These are phyloP conservation scores for Drosophila putrida DNA, from an alignment of 2,888 invertebrate species.

Conservation along the genomic window DNA sequence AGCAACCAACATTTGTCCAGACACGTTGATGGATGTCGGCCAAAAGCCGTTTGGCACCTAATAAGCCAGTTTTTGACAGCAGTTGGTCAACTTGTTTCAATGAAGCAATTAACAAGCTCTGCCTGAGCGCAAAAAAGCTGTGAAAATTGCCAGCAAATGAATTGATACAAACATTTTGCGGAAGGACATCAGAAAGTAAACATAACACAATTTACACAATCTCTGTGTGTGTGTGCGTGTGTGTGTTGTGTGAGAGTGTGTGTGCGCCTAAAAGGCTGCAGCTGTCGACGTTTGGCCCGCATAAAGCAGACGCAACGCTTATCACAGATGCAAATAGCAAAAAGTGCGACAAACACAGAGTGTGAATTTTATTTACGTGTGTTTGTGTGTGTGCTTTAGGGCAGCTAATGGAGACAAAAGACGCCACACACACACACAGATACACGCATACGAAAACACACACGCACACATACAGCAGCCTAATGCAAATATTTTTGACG, in stretches of 20 bases:
- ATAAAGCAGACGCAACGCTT: conserved; percentile 73
- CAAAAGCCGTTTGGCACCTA: conserved; percentile 73
- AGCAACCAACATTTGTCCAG: conserved; percentile 26
- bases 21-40: conserved; percentile 55
- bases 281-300: conserved; percentile 75
- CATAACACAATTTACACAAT: conserved; percentile 59
- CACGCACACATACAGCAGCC: conserved; percentile 39
- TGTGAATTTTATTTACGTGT: conserved; percentile 28
- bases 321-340: conserved; percentile 78
- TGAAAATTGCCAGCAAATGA: conserved; percentile 64
- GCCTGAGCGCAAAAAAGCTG: conserved; percentile 50
- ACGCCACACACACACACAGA: conserved; percentile 39
- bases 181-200: conserved; percentile 76
- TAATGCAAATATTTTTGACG: conserved; percentile 81
- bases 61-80: conserved; percentile 64
- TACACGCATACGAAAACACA: conserved; percentile 27
- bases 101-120: conserved; percentile 77
- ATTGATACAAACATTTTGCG: conserved; percentile 77
- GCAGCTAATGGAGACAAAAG: conserved; percentile 61
- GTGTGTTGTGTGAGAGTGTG: conserved; percentile 30
- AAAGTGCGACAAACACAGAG: conserved; percentile 68
- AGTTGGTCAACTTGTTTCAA: conserved; percentile 69
- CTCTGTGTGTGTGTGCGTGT: conserved; percentile 5
- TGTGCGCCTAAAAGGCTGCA: conserved; percentile 73
- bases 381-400: conserved; percentile 37